Percentiles rank a stretch among this genome's conserved stretches.
Conservation (phyloP, 2,888 invertebrate genomes). For the Hemistola chrysoprasaria region DNA sequence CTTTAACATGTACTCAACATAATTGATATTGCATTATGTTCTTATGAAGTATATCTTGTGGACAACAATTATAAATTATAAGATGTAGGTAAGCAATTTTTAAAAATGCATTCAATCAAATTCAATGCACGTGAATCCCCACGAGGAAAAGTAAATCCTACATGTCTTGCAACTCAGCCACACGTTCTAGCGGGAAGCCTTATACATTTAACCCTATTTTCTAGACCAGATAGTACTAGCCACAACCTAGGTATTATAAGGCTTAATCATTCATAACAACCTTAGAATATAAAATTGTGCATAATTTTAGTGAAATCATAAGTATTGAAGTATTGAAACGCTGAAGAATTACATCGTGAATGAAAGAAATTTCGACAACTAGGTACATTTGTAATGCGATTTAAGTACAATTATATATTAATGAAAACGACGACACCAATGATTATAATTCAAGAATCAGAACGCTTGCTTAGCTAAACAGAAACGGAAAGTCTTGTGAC, state of each 20-base stretch:
- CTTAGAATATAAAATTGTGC: neutral
- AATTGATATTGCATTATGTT: too few species aligned
- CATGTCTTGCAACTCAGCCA: constrained; percentile 40
- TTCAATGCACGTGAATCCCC: constrained; percentile 50
- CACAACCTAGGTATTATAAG: constrained; percentile 44
- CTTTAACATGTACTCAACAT: too few species aligned
- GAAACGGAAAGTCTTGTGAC: constrained; percentile 47
- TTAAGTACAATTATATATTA: constrained; percentile 6
- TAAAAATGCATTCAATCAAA: too few species aligned
- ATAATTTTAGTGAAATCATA: too few species aligned
- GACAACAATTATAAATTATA: too few species aligned
- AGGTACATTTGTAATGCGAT: neutral
- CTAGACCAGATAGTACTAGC: constrained; percentile 47
- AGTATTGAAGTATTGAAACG: too few species aligned
- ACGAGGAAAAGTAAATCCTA: constrained; percentile 41
- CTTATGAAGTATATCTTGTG: too few species aligned
- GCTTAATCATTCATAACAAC: constrained; percentile 39
- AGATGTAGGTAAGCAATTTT: too few species aligned
- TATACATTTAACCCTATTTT: constrained; percentile 70
- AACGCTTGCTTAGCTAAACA: constrained; percentile 30
- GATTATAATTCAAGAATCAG: too few species aligned
- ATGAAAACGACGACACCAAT: neutral
- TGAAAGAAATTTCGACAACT: constrained; percentile 13
- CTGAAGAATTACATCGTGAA: too few species aligned
- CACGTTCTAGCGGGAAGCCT: constrained; percentile 63